phyloP scores from a whole-genome alignment of 1,140 invertebrate genomes.

The Nasonia vitripennis region DNA sequence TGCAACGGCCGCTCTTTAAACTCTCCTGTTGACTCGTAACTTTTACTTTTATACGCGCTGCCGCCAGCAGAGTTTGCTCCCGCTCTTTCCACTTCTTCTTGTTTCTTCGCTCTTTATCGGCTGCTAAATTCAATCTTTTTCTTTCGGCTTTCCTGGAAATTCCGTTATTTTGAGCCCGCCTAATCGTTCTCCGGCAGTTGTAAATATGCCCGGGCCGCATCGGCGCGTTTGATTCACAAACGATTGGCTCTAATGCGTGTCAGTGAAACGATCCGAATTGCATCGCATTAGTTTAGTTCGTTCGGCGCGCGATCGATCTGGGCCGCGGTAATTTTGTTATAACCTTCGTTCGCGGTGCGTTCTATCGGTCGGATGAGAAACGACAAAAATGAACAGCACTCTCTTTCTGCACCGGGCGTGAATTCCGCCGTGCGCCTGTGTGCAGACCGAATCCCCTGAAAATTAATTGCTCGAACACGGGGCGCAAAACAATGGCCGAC shows the following conservation, averaged over 20 bases:
- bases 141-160: constrained; percentile 22
- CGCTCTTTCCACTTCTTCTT: background rate
- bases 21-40: constrained; percentile 43
- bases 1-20: constrained; percentile 37
- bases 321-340: constrained; percentile 8
- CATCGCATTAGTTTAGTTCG: constrained; percentile 22
- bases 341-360: background rate
- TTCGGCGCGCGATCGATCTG: background rate
- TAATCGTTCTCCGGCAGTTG: background rate
- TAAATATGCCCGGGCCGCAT: no score
- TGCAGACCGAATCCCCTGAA: background rate
- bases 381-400: background rate
- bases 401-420: background rate
- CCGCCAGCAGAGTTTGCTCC: background rate
- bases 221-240: background rate
- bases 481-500: background rate
- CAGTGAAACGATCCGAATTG: background rate
- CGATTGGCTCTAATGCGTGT: background rate
- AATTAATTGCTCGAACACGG: constrained; percentile 30
- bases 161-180: background rate
- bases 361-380: no score
- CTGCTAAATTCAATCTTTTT: constrained; percentile 42
- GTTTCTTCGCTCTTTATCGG: constrained; percentile 39
- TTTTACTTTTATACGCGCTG: constrained; percentile 40
- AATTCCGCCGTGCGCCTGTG: background rate